Base-by-base conservation (phyloP, 2,797 vertebrate species). In the Parotocinclus haroldoi region DNA sequence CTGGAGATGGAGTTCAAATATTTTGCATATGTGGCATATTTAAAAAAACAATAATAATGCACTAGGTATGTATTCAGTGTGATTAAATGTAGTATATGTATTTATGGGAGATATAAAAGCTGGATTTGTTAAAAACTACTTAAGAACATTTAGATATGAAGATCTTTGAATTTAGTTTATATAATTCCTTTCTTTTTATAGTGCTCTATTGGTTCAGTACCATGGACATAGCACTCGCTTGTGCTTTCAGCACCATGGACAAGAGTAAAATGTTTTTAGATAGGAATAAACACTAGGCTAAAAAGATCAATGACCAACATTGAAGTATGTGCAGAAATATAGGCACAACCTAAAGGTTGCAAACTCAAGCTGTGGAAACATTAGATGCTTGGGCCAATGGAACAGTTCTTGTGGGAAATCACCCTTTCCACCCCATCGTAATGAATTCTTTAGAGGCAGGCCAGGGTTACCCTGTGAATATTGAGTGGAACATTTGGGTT, bases 371-470 rank as follows among this genome's bases (percentile, higher is more conserved):
- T 56, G 14, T 4, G 27, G 9, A 1, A 27, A 61, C 36, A 69
- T 48, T 55, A 36, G 76, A 75, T 77, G 78, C 76, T 79, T 76
- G 42, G 67, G 78, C 81, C 80, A 83, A 80, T 72, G 80, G 58
- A 77, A 72, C 82, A 56, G 74, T 79, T 81, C 80, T 58, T 59
- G 68, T 16, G 81, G 81, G 81, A 83, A 80, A 85, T 76, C 72
- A 79, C 82, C 78, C 74, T 78, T 79, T 75, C 81, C 81, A 80
- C 78, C 73, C 14, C 81, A 84, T 85, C 86, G 79, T 85, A 79
- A 84, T 79, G 78, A 78, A 81, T 82, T 81, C 76, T 80, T 69
- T 68, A 74, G 75, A 76, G 72, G 74, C 78, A 68, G 50, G 19
- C 59, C 44, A 71, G 51, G 63, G 64, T 62, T 27, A 56, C 16